Evolutionary conservation across 2,888 invertebrate species (phyloP), one percentile per base, ranked within the genome.

Genomic region (Hesperia comma): DNA sequence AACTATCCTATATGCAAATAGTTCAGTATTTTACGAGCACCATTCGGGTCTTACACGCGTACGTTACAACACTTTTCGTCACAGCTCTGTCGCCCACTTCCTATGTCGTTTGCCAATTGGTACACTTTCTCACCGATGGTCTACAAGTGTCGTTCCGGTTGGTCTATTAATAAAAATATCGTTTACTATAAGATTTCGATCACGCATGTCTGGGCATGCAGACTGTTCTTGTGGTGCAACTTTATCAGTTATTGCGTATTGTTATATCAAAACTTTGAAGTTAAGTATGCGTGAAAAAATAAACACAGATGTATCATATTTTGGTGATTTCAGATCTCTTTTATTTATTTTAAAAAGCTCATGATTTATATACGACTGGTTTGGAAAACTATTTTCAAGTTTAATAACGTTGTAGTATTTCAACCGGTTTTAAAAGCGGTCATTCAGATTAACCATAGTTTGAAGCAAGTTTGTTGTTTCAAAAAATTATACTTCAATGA

Each of bases 41-140:
- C 61, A 26, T 26, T 26, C 26, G 8, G 12, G 17, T 56, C 21
- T 37, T 55, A 61, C 46, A 49, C 40, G 55, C 40, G 46, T 56
- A 56, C 54, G 66, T 67, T 55, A 61, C 67, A 21, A 49, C 72
- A 69, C 71, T 72, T 84, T 82, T 82, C 81, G 75, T 76, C 79
- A 81, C 77, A 69, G 71, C 66, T 26, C 33, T 41, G 51, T 80
- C 81, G 80, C 79, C 77, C 79, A 84, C 82, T 87, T 87, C 86
- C 86, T 83, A 77, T 73, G 76, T 72, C 74, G 78, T 78, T 82
- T 87, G 88, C 87, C 87, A 88, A 88, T 81, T 84, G 81, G 81
- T 82, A 81, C 84, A 84, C 78, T 79, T 81, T 81, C 74, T 71
- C 75, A 71, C 76, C 72, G 72, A 78, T 79, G 75, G 77, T 77